Conservation (phyloP, 2,797 vertebrate genomes). For the Acanthurus tractus region DNA sequence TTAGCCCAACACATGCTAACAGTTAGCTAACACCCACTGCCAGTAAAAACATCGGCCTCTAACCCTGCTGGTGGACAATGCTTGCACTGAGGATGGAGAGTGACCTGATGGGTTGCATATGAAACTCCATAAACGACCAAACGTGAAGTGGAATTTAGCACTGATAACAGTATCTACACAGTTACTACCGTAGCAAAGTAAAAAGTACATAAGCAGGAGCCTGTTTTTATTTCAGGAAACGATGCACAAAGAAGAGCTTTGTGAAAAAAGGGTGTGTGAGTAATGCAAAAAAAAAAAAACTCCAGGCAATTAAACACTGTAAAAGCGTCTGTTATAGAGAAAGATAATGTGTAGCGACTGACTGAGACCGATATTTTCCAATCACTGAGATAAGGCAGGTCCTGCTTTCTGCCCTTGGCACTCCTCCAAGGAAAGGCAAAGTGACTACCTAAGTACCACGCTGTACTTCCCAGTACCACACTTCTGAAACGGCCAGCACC, state of each 20-base stretch:
- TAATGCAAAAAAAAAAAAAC: constrained; percentile 25
- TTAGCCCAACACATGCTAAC: constrained; percentile 35
- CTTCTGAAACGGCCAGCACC: constrained; percentile 53
- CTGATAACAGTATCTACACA: constrained; percentile 58
- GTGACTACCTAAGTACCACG: constrained; percentile 66
- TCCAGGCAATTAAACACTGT: constrained; percentile 49
- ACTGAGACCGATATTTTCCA: constrained; percentile 57
- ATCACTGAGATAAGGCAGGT: constrained; percentile 53
- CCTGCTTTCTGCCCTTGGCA: constrained; percentile 50
- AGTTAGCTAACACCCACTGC: constrained; percentile 27
- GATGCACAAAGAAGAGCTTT: constrained; percentile 56
- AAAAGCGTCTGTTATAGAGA: constrained; percentile 54
- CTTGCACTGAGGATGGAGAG: constrained; percentile 53
- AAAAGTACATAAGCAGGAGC: constrained; percentile 55
- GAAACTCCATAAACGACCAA: constrained; percentile 37
- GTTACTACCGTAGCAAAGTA: constrained; percentile 51
- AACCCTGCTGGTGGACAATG: constrained; percentile 63
- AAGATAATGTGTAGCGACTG: constrained; percentile 51
- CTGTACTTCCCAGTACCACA: constrained; percentile 66
- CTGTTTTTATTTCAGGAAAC: constrained; percentile 46
- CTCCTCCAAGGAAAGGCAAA: constrained; percentile 61
- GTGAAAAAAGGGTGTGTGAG: constrained; percentile 28
- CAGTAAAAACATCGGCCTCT: constrained; percentile 32
- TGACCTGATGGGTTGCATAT: constrained; percentile 40
- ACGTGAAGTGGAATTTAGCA: constrained; percentile 65